Conservation (phyloP, 2,797 vertebrate genomes). For the Malacoctenus gilli region DNA sequence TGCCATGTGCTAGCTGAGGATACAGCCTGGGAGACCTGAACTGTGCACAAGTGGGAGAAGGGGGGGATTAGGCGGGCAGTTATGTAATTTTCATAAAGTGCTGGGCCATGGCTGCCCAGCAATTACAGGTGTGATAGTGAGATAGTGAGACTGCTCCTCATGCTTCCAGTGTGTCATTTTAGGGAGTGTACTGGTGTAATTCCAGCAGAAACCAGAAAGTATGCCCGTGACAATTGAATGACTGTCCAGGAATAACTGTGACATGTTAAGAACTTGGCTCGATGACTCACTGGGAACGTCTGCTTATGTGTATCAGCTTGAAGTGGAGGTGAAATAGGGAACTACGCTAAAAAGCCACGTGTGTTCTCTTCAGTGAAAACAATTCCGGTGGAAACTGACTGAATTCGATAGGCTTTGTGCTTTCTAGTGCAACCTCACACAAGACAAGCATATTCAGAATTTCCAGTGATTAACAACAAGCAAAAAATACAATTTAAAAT, state of each 20-base stretch:
- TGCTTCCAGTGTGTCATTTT: too few relatives aligned
- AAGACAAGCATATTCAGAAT: too few relatives aligned
- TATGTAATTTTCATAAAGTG: conserved; percentile 38
- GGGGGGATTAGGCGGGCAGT: conserved; percentile 31
- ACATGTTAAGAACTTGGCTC: conserved; percentile 11
- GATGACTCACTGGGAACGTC: conserved; percentile 2
- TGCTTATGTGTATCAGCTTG: background rate
- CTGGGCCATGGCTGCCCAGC: conserved; percentile 20
- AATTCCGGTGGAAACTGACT: too few relatives aligned
- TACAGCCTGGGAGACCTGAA: conserved; percentile 14
- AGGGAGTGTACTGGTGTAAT: background rate
- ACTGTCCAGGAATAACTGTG: background rate
- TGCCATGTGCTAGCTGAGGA: background rate
- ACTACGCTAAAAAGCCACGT: too few relatives aligned
- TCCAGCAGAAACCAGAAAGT: conserved; percentile 9
- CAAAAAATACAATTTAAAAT: too few relatives aligned
- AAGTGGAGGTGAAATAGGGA: background rate
- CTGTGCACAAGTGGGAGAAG: conserved; percentile 17
- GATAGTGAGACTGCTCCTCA: conserved; percentile 18
- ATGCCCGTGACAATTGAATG: background rate
- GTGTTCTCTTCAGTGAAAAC: too few relatives aligned
- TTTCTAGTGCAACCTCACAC: too few relatives aligned
- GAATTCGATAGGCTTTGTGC: too few relatives aligned
- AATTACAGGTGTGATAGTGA: conserved; percentile 14
- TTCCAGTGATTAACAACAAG: too few relatives aligned